Evolutionary conservation across 2,888 invertebrate species (phyloP).

Genomic region (Dynastes tityus): DNA sequence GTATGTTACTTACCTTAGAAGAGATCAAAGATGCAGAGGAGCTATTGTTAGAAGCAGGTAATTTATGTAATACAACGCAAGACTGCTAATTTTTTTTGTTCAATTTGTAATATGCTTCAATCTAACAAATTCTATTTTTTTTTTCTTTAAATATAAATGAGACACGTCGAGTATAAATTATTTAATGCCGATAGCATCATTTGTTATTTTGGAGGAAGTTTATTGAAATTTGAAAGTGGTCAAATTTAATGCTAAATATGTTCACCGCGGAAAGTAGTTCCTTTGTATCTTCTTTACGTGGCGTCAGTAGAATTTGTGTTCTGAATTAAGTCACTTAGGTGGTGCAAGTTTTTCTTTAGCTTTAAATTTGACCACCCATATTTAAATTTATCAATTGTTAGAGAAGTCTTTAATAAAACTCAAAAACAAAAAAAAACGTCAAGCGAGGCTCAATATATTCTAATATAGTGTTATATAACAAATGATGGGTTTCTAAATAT

Average conservation of each 20-base stretch:
- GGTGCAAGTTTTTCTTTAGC: neutral
- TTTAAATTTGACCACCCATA: neutral
- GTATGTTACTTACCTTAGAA: too few species aligned
- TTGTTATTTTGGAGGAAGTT: slow-evolving; percentile 1
- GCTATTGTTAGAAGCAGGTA: neutral
- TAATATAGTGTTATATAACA: neutral
- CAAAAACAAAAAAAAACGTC: neutral
- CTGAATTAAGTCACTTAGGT: too few species aligned
- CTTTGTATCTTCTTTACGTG: too few species aligned
- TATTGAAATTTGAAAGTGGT: neutral
- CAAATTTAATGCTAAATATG: neutral
- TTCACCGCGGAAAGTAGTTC: too few species aligned
- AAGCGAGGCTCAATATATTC: slow-evolving; percentile 14
- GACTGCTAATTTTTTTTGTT: slow-evolving; percentile 27
- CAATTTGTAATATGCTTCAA: slow-evolving; percentile 4
- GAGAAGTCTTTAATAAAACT: neutral
- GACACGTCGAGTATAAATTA: neutral
- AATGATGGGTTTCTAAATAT: neutral
- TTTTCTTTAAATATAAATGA: neutral
- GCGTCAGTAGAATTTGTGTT: too few species aligned
- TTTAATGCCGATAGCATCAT: neutral
- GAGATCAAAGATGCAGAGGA: neutral
- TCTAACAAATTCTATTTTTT: slow-evolving; percentile 32
- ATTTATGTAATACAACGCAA: slow-evolving; percentile 27
- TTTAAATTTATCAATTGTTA: neutral